These are phyloP conservation scores for Danio choprae DNA, from an alignment of 2,797 vertebrate species.

Conservation along the genomic window DNA sequence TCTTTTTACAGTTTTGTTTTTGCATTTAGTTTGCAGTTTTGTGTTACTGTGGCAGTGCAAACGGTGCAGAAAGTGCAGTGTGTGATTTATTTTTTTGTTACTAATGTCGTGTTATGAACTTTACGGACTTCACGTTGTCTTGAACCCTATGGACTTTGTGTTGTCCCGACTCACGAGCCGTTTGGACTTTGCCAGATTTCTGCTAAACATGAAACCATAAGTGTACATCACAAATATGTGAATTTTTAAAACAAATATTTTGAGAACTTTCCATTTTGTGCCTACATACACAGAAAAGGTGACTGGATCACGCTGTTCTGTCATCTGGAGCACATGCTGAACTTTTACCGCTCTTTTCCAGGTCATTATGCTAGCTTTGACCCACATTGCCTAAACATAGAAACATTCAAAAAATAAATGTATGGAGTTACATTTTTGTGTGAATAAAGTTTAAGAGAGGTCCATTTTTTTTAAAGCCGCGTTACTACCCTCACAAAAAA, in stretches of 20 bases:
- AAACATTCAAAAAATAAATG: neutral
- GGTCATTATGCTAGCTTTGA: neutral
- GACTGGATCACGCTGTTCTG: conserved; percentile 19
- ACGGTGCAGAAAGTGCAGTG: neutral
- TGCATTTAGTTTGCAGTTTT: too few relatives aligned
- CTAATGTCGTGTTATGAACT: conserved; percentile 6
- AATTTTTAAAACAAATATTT: conserved; percentile 16
- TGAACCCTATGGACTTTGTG: neutral
- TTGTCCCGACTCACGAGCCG: neutral
- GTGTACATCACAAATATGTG: neutral
- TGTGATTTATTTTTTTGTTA: neutral
- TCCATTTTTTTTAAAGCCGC: neutral
- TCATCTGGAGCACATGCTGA: conserved; percentile 20
- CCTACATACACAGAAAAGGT: neutral
- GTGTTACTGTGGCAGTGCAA: neutral
- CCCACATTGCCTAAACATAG: neutral
- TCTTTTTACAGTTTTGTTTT: too few relatives aligned
- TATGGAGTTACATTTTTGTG: too few relatives aligned
- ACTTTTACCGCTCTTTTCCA: neutral
- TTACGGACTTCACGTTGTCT: neutral
- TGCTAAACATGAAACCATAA: neutral
- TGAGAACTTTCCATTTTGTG: neutral
- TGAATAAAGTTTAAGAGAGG: neutral
- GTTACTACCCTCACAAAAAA: neutral
- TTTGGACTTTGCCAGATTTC: neutral